Conservation (phyloP, 92 coral and sea anemone genomes). For the Galaxea fascicularis region DNA sequence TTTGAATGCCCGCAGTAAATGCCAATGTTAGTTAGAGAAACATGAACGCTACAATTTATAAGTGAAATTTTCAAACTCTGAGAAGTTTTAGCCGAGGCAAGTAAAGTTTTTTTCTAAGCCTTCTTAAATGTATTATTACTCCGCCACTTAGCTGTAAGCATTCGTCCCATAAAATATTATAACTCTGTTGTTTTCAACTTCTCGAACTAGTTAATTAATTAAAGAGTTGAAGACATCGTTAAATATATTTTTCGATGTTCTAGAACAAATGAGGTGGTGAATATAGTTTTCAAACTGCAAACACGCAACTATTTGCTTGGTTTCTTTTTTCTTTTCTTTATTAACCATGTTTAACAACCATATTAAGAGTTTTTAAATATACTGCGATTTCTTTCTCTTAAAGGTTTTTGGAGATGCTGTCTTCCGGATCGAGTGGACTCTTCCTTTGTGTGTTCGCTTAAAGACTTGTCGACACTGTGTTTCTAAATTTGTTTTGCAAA, state of each 20-base stretch:
- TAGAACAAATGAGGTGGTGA: neutral
- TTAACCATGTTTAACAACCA: neutral
- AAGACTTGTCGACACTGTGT: neutral
- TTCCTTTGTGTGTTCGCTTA: neutral
- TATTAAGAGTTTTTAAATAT: neutral
- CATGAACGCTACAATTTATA: conserved; percentile 2
- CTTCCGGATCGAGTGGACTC: no score
- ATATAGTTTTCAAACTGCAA: neutral
- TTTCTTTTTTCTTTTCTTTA: no score
- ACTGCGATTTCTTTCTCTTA: no score
- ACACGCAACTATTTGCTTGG: neutral
- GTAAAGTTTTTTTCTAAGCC: conserved; percentile 1
- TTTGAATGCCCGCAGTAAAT: neutral
- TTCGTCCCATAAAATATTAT: neutral
- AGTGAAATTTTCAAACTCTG: neutral
- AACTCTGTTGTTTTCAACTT: neutral
- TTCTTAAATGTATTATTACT: neutral
- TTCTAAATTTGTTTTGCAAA: no score
- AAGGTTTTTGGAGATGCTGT: neutral
- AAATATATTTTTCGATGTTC: neutral
- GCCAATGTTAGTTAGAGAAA: conserved; percentile 1
- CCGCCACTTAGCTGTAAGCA: neutral
- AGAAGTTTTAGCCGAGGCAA: neutral
- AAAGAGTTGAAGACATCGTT: neutral
- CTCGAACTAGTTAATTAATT: neutral